Percentiles rank a stretch among this genome's conserved stretches.
Evolutionary conservation across 2,113 vertebrate species (phyloP).

Genomic region (Lamprotornis superbus): DNA sequence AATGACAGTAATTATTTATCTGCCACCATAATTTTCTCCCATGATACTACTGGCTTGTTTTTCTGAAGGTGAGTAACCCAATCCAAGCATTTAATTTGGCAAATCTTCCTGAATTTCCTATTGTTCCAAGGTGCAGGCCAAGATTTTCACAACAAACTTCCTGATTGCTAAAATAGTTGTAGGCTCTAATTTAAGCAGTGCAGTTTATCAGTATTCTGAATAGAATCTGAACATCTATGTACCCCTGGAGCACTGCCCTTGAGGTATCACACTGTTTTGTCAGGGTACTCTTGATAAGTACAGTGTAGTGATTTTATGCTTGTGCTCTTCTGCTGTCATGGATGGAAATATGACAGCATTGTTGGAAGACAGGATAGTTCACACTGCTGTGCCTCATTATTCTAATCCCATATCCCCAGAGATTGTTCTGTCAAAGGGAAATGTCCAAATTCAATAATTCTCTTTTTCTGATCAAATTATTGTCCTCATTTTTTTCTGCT

Average conservation of each 20-base stretch:
- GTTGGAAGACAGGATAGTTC: not conserved
- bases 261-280: not conserved
- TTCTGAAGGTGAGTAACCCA: not conserved
- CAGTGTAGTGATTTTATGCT: not conserved
- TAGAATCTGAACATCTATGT: not conserved
- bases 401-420: not conserved
- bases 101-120: not conserved
- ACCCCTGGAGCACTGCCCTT: not conserved
- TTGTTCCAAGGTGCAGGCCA: not conserved
- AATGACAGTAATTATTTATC: not conserved
- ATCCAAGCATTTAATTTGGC: not conserved
- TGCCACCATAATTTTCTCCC: not conserved
- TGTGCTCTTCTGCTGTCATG: not conserved
- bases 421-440: not conserved
- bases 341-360: not conserved
- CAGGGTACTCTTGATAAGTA: not conserved
- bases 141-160: not conserved
- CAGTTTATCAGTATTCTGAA: not conserved
- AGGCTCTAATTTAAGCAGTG: not conserved
- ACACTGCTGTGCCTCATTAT: not conserved
- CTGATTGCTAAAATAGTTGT: not conserved
- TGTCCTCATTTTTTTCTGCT: constrained; percentile 2
- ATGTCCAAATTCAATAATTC: not conserved
- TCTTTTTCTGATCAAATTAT: constrained; percentile 5
- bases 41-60: not conserved